Percentiles rank a stretch among this genome's conserved stretches.
These are phyloP conservation scores for Cydia strobilella DNA, from an alignment of 1,140 invertebrate species.

Conservation along the genomic window DNA sequence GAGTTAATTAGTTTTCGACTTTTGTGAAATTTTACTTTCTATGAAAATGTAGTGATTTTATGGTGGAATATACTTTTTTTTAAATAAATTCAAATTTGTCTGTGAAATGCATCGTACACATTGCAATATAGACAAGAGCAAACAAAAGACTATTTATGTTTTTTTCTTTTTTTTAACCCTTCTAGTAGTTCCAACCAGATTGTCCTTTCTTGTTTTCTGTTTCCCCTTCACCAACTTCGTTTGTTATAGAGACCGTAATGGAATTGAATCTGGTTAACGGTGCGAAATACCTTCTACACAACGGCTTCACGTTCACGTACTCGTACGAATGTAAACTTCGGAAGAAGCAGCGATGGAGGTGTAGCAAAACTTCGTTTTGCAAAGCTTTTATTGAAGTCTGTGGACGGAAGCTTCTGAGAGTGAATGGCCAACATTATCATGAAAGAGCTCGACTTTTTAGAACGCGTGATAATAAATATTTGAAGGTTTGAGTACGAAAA, in stretches of 20 bases:
- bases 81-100: no score
- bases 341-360: neutral
- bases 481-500: neutral
- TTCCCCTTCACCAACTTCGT: neutral
- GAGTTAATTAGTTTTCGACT: no score
- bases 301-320: neutral
- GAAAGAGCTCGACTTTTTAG: slow-evolving; percentile 1
- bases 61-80: no score
- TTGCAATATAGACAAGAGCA: no score
- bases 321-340: neutral
- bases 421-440: neutral
- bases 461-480: slow-evolving; percentile 13
- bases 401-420: neutral
- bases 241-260: neutral
- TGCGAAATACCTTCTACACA: neutral
- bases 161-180: no score
- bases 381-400: neutral
- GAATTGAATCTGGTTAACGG: neutral
- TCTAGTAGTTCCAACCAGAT: no score
- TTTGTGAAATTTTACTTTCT: no score
- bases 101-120: no score
- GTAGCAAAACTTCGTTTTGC: neutral
- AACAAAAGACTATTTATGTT: no score
- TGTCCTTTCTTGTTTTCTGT: neutral
- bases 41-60: no score